phyloP scores from a whole-genome alignment of 1,140 invertebrate genomes.

The Drosophila paulistorum region DNA sequence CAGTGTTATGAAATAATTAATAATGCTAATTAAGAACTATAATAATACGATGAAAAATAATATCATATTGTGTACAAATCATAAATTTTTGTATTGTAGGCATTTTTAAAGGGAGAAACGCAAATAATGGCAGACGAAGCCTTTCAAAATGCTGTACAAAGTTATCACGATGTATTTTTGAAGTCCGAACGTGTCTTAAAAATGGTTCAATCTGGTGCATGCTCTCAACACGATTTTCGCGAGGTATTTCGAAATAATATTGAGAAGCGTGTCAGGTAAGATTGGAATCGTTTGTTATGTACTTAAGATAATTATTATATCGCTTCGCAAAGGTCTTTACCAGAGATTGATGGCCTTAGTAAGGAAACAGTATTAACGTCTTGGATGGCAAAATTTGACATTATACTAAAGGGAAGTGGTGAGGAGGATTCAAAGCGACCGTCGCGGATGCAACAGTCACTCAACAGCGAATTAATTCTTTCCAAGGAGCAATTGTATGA shows the following conservation, averaged over 20 bases:
- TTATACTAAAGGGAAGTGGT: slow-evolving; percentile 95
- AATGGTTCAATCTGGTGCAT: slow-evolving; percentile 98
- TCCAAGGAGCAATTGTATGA: slow-evolving; percentile 99
- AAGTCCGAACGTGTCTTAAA: slow-evolving; percentile 97
- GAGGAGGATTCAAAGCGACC: slow-evolving; percentile 95
- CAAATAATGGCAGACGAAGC: slow-evolving; percentile 99
- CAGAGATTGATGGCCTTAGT: slow-evolving; percentile 99
- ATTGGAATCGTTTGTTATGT: background rate
- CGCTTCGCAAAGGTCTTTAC: slow-evolving; percentile 90
- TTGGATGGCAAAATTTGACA: slow-evolving; percentile 99
- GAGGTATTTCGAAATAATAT: slow-evolving; percentile 99
- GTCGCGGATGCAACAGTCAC: slow-evolving; percentile 92
- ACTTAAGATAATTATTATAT: background rate
- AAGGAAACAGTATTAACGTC: slow-evolving; percentile 99
- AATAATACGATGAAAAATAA: no score
- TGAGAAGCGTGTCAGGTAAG: slow-evolving; percentile 95
- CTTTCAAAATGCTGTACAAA: slow-evolving; percentile 99
- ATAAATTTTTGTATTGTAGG: slow-evolving; percentile 83
- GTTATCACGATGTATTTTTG: slow-evolving; percentile 98
- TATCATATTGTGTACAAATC: background rate
- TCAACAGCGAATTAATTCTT: slow-evolving; percentile 95
- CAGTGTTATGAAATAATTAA: no score
- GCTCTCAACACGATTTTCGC: slow-evolving; percentile 98
- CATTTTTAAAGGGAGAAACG: slow-evolving; percentile 96
- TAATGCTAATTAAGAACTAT: no score